phyloP scores from a whole-genome alignment of 2,797 vertebrate species.

The Pseudochaenichthys georgianus region DNA sequence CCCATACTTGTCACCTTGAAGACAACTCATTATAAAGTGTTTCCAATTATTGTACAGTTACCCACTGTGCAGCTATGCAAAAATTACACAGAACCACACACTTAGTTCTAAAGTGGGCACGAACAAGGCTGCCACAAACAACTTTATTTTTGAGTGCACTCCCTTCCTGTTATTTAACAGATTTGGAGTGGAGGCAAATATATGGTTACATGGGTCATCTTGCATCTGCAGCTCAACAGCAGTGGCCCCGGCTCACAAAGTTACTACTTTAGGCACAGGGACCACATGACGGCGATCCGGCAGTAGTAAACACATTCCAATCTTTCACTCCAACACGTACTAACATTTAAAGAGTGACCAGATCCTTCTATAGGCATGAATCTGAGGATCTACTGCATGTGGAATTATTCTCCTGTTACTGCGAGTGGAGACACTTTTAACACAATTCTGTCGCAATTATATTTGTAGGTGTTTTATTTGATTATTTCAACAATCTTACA shows the following conservation, averaged over 20 bases:
- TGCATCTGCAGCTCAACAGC: slow-evolving; percentile 57
- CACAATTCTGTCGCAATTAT: no score
- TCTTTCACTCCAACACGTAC: slow-evolving; percentile 25
- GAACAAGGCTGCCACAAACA: slow-evolving; percentile 78
- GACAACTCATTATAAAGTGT: slow-evolving; percentile 50
- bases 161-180: slow-evolving; percentile 85
- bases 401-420: background rate
- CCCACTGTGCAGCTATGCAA: slow-evolving; percentile 45
- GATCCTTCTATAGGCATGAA: slow-evolving; percentile 13
- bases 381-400: background rate
- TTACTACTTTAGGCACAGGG: slow-evolving; percentile 37
- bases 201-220: slow-evolving; percentile 68
- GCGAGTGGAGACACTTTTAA: background rate
- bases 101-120: slow-evolving; percentile 59
- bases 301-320: slow-evolving; percentile 61
- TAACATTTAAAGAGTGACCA: slow-evolving; percentile 34
- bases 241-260: slow-evolving; percentile 38
- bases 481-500: no score
- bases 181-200: slow-evolving; percentile 67
- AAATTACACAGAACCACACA: slow-evolving; percentile 52
- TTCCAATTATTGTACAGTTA: slow-evolving; percentile 43
- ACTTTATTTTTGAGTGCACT: slow-evolving; percentile 80
- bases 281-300: slow-evolving; percentile 53
- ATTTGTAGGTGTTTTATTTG: no score
- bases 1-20: slow-evolving; percentile 50